Conservation (phyloP, 2,888 invertebrate species). For the Acronicta leporina region DNA sequence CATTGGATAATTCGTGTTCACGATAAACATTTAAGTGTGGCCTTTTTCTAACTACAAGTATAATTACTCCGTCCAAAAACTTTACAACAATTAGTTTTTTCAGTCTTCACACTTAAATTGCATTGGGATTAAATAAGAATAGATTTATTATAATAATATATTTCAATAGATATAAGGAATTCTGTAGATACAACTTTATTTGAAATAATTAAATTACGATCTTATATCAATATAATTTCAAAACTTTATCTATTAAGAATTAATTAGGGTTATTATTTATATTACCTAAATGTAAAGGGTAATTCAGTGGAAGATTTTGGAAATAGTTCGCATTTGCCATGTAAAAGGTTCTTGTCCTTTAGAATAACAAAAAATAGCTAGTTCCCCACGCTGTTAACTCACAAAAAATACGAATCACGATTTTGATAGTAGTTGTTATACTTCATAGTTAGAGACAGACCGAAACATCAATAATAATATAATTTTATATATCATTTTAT, state of each 20-base stretch:
- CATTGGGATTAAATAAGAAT: constrained; percentile 51
- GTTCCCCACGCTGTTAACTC: constrained; percentile 11
- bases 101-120: constrained; percentile 61
- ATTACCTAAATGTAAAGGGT: constrained; percentile 20
- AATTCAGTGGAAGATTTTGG: constrained; percentile 28
- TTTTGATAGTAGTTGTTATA: constrained; percentile 51
- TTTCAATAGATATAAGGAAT: constrained; percentile 23
- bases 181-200: constrained; percentile 22
- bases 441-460: constrained; percentile 59
- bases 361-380: constrained; percentile 22
- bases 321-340: constrained; percentile 13
- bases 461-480: constrained; percentile 42
- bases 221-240: constrained; percentile 48
- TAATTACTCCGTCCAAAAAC: constrained; percentile 57
- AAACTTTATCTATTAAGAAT: constrained; percentile 25
- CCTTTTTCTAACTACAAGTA: constrained; percentile 63
- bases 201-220: constrained; percentile 40
- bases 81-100: constrained; percentile 54
- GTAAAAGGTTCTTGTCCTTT: constrained; percentile 18
- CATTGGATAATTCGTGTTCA: constrained; percentile 69
- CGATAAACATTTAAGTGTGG: constrained; percentile 59
- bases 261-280: constrained; percentile 16
- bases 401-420: constrained; percentile 26
- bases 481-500: constrained; percentile 59
- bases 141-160: constrained; percentile 11